Conservation (phyloP, 2,797 vertebrate genomes). For the Channa striata region DNA sequence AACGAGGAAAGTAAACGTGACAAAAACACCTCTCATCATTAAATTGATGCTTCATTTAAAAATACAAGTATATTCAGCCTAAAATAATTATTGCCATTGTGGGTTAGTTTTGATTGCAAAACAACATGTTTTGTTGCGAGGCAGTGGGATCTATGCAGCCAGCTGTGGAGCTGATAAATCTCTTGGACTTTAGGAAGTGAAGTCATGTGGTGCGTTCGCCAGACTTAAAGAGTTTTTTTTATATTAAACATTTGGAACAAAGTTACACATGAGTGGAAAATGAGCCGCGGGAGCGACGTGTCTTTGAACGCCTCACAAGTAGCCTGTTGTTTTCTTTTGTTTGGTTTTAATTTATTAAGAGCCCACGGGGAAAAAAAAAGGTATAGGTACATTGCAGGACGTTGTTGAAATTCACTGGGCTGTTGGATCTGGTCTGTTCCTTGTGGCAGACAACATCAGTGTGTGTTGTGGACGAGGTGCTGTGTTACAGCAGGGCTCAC, state of each 20-base stretch:
- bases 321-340: slow-evolving; percentile 38
- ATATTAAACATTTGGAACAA: slow-evolving; percentile 64
- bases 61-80: neutral
- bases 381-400: slow-evolving; percentile 27
- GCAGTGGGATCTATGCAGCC: slow-evolving; percentile 43
- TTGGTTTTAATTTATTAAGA: slow-evolving; percentile 32
- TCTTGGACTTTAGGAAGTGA: slow-evolving; percentile 75
- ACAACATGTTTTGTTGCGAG: slow-evolving; percentile 30
- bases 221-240: slow-evolving; percentile 65
- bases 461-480: too few species aligned
- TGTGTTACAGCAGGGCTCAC: slow-evolving; percentile 67
- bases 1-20: neutral
- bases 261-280: slow-evolving; percentile 60
- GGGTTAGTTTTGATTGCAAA: neutral
- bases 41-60: neutral
- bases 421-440: slow-evolving; percentile 55
- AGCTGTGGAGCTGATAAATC: slow-evolving; percentile 70
- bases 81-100: neutral
- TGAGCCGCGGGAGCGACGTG: slow-evolving; percentile 33
- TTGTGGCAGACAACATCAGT: slow-evolving; percentile 70
- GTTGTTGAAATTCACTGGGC: slow-evolving; percentile 51
- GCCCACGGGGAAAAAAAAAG: neutral
- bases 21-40: neutral
- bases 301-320: slow-evolving; percentile 45
- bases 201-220: slow-evolving; percentile 66